Percentiles rank a stretch among this genome's conserved stretches.
phyloP scores from a whole-genome alignment of 2,888 invertebrate genomes.

The Cactoblastis cactorum region DNA sequence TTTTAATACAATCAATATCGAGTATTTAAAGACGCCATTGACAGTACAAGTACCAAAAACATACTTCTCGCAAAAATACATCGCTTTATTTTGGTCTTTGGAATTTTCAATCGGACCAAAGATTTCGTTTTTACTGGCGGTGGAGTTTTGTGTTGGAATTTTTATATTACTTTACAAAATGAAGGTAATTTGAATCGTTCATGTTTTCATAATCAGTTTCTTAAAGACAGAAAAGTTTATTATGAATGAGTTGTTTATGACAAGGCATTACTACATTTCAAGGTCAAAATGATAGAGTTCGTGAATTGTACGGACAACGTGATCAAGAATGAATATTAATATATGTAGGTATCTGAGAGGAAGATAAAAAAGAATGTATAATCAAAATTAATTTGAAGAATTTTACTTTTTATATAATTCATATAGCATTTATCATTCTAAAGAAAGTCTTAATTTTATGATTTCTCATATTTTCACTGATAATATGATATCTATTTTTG shows the following conservation, averaged over 20 bases:
- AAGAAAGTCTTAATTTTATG: no score
- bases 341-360: not conserved
- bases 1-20: slow-evolving; percentile 5
- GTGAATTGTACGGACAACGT: not conserved
- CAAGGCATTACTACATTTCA: slow-evolving; percentile 7
- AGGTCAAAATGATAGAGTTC: slow-evolving; percentile 10
- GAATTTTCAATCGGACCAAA: not conserved
- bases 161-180: not conserved
- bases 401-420: no score
- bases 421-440: no score
- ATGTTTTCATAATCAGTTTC: not conserved
- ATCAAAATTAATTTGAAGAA: not conserved
- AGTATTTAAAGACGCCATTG: slow-evolving; percentile 10
- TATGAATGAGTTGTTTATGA: slow-evolving; percentile 3
- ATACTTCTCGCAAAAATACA: slow-evolving; percentile 11
- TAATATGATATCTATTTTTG: no score
- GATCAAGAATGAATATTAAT: not conserved
- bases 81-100: not conserved
- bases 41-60: slow-evolving; percentile 15
- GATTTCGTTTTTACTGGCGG: not conserved
- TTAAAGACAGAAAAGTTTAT: not conserved
- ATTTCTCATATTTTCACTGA: no score
- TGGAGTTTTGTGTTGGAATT: not conserved
- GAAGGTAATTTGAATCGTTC: not conserved
- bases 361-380: not conserved